phyloP scores from a whole-genome alignment of 2,888 invertebrate genomes.

The Bombylius discolor region DNA sequence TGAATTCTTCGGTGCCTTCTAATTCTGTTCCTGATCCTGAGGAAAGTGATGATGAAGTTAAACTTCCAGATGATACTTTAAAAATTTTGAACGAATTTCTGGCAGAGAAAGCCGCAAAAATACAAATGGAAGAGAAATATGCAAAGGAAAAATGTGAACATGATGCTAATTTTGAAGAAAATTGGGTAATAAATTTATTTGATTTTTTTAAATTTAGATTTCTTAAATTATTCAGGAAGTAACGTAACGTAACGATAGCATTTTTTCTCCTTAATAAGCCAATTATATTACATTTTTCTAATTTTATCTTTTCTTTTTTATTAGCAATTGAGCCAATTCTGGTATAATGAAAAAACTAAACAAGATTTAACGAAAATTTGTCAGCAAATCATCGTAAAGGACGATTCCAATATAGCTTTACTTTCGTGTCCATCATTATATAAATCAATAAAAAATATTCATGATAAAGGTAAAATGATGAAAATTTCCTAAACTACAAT shows the following conservation, averaged over 20 bases:
- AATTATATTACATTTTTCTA: no score
- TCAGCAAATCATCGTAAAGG: conserved; percentile 37
- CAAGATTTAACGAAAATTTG: conserved; percentile 55
- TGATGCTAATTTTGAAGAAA: conserved; percentile 52
- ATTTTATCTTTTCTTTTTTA: conserved; percentile 30
- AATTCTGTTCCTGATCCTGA: not conserved
- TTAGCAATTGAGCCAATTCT: conserved; percentile 95
- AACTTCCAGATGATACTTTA: conserved; percentile 57
- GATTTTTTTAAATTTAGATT: not conserved
- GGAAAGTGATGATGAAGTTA: conserved; percentile 43
- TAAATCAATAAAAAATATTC: conserved; percentile 44
- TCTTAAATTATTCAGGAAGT: no score
- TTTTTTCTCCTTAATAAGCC: no score
- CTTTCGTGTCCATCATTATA: conserved; percentile 84
- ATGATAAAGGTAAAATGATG: conserved; percentile 19
- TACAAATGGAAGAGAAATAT: conserved; percentile 40
- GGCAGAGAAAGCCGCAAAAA: conserved; percentile 50
- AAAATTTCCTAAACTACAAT: not conserved
- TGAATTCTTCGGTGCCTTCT: no score
- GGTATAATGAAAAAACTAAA: conserved; percentile 81
- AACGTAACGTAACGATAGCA: no score
- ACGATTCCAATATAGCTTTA: conserved; percentile 57
- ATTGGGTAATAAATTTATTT: conserved; percentile 51
- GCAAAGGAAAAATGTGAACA: conserved; percentile 30
- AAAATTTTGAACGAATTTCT: conserved; percentile 67